Conservation (phyloP, 2,888 invertebrate genomes). For the Rhamphomyia laevipes region DNA sequence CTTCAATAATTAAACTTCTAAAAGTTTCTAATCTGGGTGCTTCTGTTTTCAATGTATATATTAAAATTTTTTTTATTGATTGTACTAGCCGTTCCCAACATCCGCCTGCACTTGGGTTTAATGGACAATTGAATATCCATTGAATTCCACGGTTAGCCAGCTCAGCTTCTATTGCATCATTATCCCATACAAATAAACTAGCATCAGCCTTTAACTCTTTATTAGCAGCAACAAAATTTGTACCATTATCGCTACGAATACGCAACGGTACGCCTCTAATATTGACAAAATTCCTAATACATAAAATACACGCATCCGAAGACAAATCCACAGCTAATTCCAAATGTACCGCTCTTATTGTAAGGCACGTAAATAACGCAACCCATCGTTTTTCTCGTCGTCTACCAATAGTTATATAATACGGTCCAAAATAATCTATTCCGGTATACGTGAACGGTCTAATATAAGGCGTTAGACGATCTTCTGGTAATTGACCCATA, state of each 20-base stretch:
- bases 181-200: no score
- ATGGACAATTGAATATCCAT: conserved; percentile 15
- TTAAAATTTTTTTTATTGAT: conserved; percentile 11
- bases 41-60: conserved; percentile 10
- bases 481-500: conserved; percentile 14
- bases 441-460: conserved; percentile 16
- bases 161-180: no score
- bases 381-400: conserved; percentile 12
- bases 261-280: conserved; percentile 11
- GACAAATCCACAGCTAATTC: conserved; percentile 13
- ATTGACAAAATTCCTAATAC: conserved; percentile 15
- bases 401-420: conserved; percentile 10
- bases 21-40: conserved; percentile 9
- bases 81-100: conserved; percentile 17
- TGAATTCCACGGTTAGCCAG: background rate
- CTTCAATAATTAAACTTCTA: conserved; percentile 11
- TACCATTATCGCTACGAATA: conserved; percentile 12
- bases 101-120: conserved; percentile 14
- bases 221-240: conserved; percentile 10
- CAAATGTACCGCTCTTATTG: conserved; percentile 11
- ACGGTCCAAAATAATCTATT: conserved; percentile 16
- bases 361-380: conserved; percentile 14
- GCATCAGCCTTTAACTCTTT: background rate
- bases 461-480: background rate
- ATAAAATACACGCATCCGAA: conserved; percentile 14